Base-by-base conservation (phyloP, 2,888 invertebrate genomes). In the Hemithea aestivaria region DNA sequence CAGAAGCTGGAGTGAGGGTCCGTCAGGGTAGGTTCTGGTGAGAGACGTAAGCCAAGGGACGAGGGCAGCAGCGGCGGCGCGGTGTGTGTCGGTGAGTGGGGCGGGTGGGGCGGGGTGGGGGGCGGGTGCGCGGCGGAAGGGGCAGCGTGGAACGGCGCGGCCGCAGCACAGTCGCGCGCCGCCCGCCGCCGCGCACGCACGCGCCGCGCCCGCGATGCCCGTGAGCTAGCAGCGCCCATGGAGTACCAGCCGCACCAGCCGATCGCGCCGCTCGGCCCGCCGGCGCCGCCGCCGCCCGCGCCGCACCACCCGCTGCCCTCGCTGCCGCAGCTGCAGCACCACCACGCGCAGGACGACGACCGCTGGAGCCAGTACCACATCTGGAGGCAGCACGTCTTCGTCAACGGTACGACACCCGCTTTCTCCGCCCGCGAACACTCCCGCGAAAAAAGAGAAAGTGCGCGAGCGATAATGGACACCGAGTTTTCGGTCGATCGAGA, bases 301-400 rank as follows among this genome's bases (percentile, higher is more conserved):
- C 81, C 78, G 48, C 90, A 91, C 53, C 90, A 91, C 54, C 91
- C 91, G 62, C 89, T 91, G 66, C 90, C 90, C 53, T 90, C 91
- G 62, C 88, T 90, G 63, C 89, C 90, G 39, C 90, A 90, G 80
- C 87, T 90, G 56, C 90, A 90, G 65, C 88, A 90, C 72, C 88
- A 87, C 32, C 89, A 89, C 42, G 87, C 89, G 39, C 88, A 89
- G 66, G 90, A 89, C 62, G 91, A 89, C 71, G 90, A 87, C 74
- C 90, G 88, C 67, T 93, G 93, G 93, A 90, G 90, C 57, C 93
- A 93, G 85, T 93, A 93, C 74, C 93, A 93, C 76, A 89, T 93
- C 54, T 93, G 93, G 93, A 88, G 93, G 62, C 93, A 93, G 77
- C 93, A 93, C 74, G 92, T 93, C 73, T 92, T 93, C 74, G 91